Evolutionary conservation across 2,797 vertebrate species (phyloP).

Genomic region (Danio choprae): DNA sequence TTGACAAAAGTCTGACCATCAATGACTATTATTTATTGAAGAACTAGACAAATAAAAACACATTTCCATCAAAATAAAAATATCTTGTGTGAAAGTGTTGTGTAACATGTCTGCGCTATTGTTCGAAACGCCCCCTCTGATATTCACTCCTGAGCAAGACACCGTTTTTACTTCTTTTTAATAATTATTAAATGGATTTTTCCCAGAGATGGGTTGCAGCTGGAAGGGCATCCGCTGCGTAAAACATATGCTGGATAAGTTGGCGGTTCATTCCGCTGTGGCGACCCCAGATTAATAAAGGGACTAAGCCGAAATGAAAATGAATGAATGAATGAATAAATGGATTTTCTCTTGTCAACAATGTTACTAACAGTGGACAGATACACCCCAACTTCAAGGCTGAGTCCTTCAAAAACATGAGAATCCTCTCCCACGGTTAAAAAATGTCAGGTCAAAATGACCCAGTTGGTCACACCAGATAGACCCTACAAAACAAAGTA

Average conservation of each 20-base stretch:
- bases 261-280: too few species aligned
- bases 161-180: constrained; percentile 13
- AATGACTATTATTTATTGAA: neutral
- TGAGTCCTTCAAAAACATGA: constrained; percentile 38
- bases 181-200: neutral
- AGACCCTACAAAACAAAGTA: neutral
- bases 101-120: neutral
- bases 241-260: too few species aligned
- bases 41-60: neutral
- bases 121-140: neutral
- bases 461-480: constrained; percentile 47
- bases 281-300: too few species aligned
- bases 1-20: neutral
- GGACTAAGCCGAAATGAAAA: too few species aligned
- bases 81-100: neutral
- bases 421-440: constrained; percentile 31
- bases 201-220: too few species aligned
- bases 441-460: constrained; percentile 54
- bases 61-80: neutral
- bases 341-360: constrained; percentile 13
- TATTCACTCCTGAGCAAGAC: neutral
- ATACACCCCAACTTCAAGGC: constrained; percentile 49
- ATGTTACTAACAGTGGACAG: constrained; percentile 16
- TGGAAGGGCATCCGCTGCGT: too few species aligned
- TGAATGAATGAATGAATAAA: too few species aligned